Evolutionary conservation across 2,113 vertebrate species (phyloP).

Genomic region (Pangasianodon gigas): DNA sequence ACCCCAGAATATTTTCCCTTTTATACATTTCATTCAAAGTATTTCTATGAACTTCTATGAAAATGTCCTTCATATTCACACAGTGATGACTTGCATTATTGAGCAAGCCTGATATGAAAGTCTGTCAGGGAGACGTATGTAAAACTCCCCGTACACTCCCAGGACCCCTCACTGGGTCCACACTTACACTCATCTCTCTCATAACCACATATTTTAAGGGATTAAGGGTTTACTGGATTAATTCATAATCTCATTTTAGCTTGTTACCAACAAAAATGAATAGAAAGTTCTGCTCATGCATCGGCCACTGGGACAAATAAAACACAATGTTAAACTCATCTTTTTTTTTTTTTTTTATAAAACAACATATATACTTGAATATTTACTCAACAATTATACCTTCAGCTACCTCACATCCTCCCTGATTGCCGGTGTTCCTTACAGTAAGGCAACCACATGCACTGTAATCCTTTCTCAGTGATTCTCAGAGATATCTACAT

Average conservation of each 20-base stretch:
- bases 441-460: slow-evolving; percentile 25
- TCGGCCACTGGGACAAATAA: background rate
- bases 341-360: background rate
- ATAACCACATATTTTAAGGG: background rate
- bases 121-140: background rate
- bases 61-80: slow-evolving; percentile 3
- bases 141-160: background rate
- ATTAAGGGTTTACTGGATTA: background rate
- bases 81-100: background rate
- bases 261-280: background rate
- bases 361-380: background rate
- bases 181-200: background rate
- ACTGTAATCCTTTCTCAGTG: background rate
- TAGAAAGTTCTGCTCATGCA: background rate
- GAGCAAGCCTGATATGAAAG: background rate
- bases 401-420: slow-evolving; percentile 4
- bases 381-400: slow-evolving; percentile 27
- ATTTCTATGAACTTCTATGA: background rate
- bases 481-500: slow-evolving; percentile 8
- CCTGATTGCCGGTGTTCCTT: background rate
- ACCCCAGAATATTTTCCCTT: background rate
- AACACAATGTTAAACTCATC: background rate
- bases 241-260: background rate
- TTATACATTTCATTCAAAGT: background rate
- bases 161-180: background rate